These are phyloP conservation scores for Hermetia illucens DNA, from an alignment of 1,140 invertebrate species.

Conservation along the genomic window DNA sequence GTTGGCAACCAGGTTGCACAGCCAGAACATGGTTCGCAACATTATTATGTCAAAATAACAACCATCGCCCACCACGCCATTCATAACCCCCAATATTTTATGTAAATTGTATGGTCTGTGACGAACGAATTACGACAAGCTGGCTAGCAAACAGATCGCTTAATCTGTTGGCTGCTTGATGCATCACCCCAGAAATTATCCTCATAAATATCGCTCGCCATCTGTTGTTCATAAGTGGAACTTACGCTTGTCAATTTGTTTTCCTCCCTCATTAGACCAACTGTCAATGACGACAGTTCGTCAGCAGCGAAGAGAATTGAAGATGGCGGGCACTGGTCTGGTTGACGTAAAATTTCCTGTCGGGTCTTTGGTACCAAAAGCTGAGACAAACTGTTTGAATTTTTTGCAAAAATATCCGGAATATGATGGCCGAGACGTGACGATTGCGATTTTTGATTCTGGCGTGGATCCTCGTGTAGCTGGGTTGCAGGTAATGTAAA, in stretches of 20 bases:
- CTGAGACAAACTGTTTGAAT: constrained; percentile 79
- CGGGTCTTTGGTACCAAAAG: constrained; percentile 80
- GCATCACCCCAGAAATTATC: no score
- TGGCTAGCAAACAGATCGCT: no score
- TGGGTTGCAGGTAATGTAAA: constrained; percentile 87
- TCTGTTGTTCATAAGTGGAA: neutral
- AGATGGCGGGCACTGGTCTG: constrained; percentile 36
- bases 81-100: no score
- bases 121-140: no score
- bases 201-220: no score
- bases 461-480: constrained; percentile 92
- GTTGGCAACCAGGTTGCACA: no score
- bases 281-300: neutral
- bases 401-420: constrained; percentile 85
- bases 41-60: no score
- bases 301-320: neutral
- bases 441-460: constrained; percentile 94
- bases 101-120: no score
- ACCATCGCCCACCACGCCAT: no score
- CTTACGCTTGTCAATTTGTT: neutral
- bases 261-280: neutral
- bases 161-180: no score
- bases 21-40: no score
- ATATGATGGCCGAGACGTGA: constrained; percentile 81
- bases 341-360: constrained; percentile 65